Base-by-base conservation (phyloP, 2,113 vertebrate genomes). In the Taxidea taxus region DNA sequence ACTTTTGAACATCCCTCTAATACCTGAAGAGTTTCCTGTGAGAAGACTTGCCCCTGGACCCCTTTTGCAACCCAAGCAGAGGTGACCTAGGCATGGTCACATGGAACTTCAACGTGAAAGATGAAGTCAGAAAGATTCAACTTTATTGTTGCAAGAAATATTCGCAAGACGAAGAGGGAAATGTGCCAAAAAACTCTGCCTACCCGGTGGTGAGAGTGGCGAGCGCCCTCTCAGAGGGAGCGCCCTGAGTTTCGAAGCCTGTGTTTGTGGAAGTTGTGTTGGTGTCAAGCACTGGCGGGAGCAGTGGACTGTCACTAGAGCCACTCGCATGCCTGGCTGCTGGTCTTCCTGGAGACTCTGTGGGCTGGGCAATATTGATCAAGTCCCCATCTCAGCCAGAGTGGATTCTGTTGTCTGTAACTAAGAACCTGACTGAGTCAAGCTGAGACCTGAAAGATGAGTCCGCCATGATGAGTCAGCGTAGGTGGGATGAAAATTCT, bases 371-470 rank as follows among this genome's bases (percentile, higher is more conserved):
- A 3, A 23, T 15, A 23, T 7, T 91, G 20, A 54, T 34, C 12
- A 77, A 90, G 58, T 18, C 37, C 49, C 47, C 47, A 42, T 75
- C 78, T 66, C 42, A 23, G 25, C 31, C 39, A 20, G 62, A 85
- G 44, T 34, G 16, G 37, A 70, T 49, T n/a, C 42, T 87, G 29
- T 21, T 44, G 64, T 77, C 87, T 78, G 10, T 83, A 62, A 88
- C 75, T 70, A 87, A 91, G 78, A 72, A 77, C n/a, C 44, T 56
- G 68, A 58, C 44, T 9, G 39, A 85, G 85, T 80, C 44, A 88
- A 85, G 84, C 47, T 60, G 77, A 88, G 51, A 82, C 66, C 87
- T 77, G 84, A 95, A 85, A 80, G 83, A 47, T 25, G 60, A 95
- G 51, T 87, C 58, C 49, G 37, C 23, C 13, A 0, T 49, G 72